Base-by-base conservation (phyloP, 2,888 invertebrate species). In the Tiphia femorata region DNA sequence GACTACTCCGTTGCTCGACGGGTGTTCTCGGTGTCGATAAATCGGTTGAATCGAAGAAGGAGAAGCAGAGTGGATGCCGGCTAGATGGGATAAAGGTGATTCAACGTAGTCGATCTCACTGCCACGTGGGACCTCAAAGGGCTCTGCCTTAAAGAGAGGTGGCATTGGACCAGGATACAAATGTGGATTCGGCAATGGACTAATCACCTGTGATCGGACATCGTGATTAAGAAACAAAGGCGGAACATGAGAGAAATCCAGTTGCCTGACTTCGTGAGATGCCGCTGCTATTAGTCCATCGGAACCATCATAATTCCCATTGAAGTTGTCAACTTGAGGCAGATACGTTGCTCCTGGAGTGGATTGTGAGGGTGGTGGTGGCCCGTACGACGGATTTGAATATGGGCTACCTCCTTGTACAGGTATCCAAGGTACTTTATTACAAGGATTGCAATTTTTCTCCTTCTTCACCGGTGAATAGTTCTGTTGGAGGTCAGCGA, bases 401-500 rank as follows among this genome's bases (percentile, higher is more conserved):
- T 49, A 6, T 6, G 35, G 16, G 5, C 53, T 50, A 3, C 19
- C 35, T 8, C 33, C 20, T 1, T 56, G 49, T 42, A 70, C 89
- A 29, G 94, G 94, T 70, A 92, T 88, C 94, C 94, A 94, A 56
- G 94, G 94, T 73, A 90, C 88, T 79, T 89, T 87, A 79, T 94
- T 93, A 76, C 94, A 94, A 49, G 91, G 88, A 76, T 91, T 90
- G 76, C 94, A 94, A 62, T 88, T 87, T 74, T 87, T 87, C 62
- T 87, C 40, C 83, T 77, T 50, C 3, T 52, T 54, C 16, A 37
- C 20, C 10, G 58, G 33, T 5, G 17, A 33, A 23, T 43, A 41
- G 12, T 55, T 56, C 4, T 43, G 16, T 12, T 62, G 62, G n/a
- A n/a, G n/a, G n/a, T n/a, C n/a, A n/a, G n/a, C n/a, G 30, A 55